Conservation (phyloP, 2,888 invertebrate species). For the Xylota segnis region DNA sequence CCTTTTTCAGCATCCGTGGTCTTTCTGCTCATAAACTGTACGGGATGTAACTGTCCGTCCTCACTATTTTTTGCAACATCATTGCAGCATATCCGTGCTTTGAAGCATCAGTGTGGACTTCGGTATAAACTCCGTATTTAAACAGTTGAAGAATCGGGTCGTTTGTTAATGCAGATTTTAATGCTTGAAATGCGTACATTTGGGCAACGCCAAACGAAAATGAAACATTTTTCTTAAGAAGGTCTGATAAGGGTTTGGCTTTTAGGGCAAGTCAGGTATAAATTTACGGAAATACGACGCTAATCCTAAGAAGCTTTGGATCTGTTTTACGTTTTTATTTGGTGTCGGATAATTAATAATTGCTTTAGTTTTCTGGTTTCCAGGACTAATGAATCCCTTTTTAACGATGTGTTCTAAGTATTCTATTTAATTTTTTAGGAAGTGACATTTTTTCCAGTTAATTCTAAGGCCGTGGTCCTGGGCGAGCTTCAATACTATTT, state of each 20-base stretch:
- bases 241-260: constrained; percentile 79
- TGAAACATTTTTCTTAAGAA: no score
- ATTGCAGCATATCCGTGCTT: constrained; percentile 61
- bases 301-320: constrained; percentile 32
- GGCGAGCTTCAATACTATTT: constrained; percentile 20
- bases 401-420: constrained; percentile 32
- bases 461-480: neutral
- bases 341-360: constrained; percentile 38
- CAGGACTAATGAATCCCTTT: constrained; percentile 15
- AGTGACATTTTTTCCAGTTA: constrained; percentile 33
- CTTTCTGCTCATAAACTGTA: constrained; percentile 41
- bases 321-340: constrained; percentile 19
- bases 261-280: constrained; percentile 74
- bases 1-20: constrained; percentile 18
- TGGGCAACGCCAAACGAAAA: no score
- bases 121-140: constrained; percentile 31
- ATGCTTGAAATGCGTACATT: no score
- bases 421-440: neutral
- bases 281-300: constrained; percentile 35
- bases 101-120: constrained; percentile 64
- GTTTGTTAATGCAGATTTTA: constrained; percentile 60
- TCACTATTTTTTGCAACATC: constrained; percentile 59
- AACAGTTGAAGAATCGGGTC: constrained; percentile 55
- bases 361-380: constrained; percentile 31
- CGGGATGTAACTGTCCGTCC: constrained; percentile 56